Evolutionary conservation across 2,888 invertebrate genomes (phyloP).

Genomic region (Allolobophora icterica): DNA sequence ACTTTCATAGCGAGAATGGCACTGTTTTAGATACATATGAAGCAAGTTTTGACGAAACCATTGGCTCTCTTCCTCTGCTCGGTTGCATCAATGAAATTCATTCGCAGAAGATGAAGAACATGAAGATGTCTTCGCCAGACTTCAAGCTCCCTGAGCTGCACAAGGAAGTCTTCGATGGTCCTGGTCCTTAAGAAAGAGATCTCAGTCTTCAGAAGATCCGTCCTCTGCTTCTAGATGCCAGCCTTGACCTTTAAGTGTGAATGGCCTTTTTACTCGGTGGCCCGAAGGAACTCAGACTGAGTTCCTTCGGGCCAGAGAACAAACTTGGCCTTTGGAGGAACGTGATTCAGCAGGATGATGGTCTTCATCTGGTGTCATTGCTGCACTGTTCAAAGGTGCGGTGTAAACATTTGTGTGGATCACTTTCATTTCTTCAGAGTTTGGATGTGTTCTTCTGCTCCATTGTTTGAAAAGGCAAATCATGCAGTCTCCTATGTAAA

Average conservation of each 20-base stretch:
- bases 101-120: conserved; percentile 57
- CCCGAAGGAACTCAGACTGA: too few relatives aligned
- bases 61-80: conserved; percentile 21
- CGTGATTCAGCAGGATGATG: not conserved
- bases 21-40: conserved; percentile 24
- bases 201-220: not conserved
- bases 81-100: conserved; percentile 58
- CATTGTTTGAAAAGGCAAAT: not conserved
- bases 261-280: not conserved
- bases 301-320: not conserved
- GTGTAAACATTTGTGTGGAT: not conserved
- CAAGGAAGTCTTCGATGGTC: conserved; percentile 55
- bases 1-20: not conserved
- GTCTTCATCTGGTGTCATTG: not conserved
- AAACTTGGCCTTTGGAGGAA: not conserved
- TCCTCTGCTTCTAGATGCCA: not conserved
- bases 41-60: conserved; percentile 5
- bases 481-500: not conserved
- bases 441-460: not conserved
- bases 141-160: conserved; percentile 54
- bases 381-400: not conserved
- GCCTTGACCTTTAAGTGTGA: not conserved
- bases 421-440: not conserved
- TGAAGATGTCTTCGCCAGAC: conserved; percentile 55
- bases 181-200: not conserved